Evolutionary conservation across 1,140 invertebrate species (phyloP).

Genomic region (Ceratosolen fusciceps): DNA sequence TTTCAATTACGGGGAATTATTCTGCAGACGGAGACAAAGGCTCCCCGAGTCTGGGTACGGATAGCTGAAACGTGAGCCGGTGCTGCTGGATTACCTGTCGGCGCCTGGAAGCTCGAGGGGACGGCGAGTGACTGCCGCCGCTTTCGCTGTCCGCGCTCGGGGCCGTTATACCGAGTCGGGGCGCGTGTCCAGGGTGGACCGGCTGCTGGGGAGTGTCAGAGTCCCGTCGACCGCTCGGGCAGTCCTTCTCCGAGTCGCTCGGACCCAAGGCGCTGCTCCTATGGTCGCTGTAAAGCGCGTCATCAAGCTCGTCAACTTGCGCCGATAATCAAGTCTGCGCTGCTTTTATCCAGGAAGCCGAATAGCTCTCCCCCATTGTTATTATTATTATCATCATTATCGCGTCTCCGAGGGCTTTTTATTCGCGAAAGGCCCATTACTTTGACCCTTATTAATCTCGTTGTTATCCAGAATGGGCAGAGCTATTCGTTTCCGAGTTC

Average conservation of each 20-base stretch:
- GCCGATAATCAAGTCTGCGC: too few species aligned
- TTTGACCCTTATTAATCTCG: too few species aligned
- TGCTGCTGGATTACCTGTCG: constrained; percentile 79
- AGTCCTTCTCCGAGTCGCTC: constrained; percentile 89
- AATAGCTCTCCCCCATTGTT: too few species aligned
- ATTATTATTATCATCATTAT: too few species aligned
- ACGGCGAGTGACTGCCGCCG: constrained; percentile 88
- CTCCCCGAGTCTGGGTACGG: too few species aligned
- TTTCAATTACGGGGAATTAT: too few species aligned
- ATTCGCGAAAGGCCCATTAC: too few species aligned
- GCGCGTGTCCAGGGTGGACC: constrained; percentile 65
- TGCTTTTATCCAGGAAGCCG: too few species aligned
- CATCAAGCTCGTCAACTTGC: too few species aligned
- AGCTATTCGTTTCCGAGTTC: too few species aligned
- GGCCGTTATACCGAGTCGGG: constrained; percentile 77
- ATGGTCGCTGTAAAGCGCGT: constrained; percentile 86
- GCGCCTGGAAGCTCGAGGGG: constrained; percentile 85
- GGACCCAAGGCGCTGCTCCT: constrained; percentile 89
- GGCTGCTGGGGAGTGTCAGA: constrained; percentile 73
- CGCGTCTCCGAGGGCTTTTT: too few species aligned
- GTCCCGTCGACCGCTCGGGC: constrained; percentile 76
- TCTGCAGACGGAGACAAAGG: not conserved
- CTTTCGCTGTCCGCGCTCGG: constrained; percentile 87
- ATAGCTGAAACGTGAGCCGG: not conserved
- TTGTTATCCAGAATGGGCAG: too few species aligned